Base-by-base conservation (phyloP, 2,888 invertebrate genomes). In the Kuschelorhynchus macadamiae region DNA sequence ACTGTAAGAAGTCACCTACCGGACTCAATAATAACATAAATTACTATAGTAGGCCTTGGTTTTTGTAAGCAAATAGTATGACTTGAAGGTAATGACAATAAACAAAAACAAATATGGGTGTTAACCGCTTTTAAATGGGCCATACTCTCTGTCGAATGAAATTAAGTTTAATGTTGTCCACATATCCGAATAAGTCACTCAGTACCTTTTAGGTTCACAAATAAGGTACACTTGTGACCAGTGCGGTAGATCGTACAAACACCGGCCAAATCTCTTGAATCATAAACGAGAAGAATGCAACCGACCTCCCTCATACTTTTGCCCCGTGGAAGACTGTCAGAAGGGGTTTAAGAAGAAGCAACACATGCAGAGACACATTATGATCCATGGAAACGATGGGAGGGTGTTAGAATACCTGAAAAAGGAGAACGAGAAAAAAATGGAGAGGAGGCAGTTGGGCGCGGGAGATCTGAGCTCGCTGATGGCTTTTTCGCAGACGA, bases 211-310 rank as follows among this genome's bases (percentile, higher is more conserved):
- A 69, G 69, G 55, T 17, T 47, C 52, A n/a, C 39, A 32, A 14
- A 57, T 55, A 56, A 68, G 78, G 44, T 78, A 73, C 67, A 67
- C 67, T 3, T 80, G 80, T 46, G 75, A 78, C 33, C 75, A 74
- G 53, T 80, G 80, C 57, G 78, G 78, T 1, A 66, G 79, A 33
- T 76, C 81, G 46, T 83, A 84, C 76, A 82, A 81, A 73, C 81
- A 82, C 75, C 83, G 81, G 75, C 81, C 81, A 44, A 84, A 84
- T 50, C 74, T 86, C 33, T 83, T 83, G 64, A 85, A 85, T 52
- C 86, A 85, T 76, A 85, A 85, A 76, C 79, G 83, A 70, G 81
- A 85, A 67, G 85, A 86, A 72, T 86, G 86, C 71, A 85, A 86
- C 17, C 85, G 85, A 73, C 84, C 85, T 20, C 86, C 84, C 0